Percentiles rank a stretch among this genome's conserved stretches.
Evolutionary conservation across 2,797 vertebrate species (phyloP).

Genomic region (Valencia hispanica): DNA sequence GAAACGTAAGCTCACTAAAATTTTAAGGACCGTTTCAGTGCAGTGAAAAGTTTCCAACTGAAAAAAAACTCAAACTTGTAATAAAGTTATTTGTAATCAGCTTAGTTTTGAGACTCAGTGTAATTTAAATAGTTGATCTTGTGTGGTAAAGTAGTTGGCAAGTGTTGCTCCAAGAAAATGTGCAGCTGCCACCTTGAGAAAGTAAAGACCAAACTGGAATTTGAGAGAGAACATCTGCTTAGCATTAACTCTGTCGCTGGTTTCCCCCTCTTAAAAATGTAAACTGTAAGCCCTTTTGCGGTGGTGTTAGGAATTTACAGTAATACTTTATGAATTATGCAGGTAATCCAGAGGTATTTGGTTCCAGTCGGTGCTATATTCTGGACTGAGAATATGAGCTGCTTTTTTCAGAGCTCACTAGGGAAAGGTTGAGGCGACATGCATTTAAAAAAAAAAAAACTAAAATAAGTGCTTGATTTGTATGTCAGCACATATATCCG

Average conservation of each 20-base stretch:
- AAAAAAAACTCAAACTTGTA: background rate
- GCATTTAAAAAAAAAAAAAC: background rate
- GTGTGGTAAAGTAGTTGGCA: constrained; percentile 35
- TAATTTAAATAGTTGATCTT: constrained; percentile 29
- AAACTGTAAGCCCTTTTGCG: constrained; percentile 9
- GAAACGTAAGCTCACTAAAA: background rate
- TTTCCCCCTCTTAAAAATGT: constrained; percentile 40
- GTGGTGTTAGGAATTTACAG: constrained; percentile 18
- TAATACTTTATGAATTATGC: constrained; percentile 11
- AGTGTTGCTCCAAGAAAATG: constrained; percentile 26
- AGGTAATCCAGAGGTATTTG: constrained; percentile 12
- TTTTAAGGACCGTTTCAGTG: background rate
- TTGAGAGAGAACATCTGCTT: constrained; percentile 70
- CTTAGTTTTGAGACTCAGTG: background rate
- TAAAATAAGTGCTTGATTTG: constrained; percentile 52
- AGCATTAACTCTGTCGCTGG: constrained; percentile 54
- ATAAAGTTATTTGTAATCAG: background rate
- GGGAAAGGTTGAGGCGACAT: background rate
- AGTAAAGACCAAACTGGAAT: constrained; percentile 35
- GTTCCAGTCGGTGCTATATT: background rate
- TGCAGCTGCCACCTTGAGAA: constrained; percentile 61
- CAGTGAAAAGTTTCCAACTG: background rate
- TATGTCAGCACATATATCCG: constrained; percentile 73
- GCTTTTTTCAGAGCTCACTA: background rate
- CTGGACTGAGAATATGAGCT: background rate